phyloP scores from a whole-genome alignment of 2,113 vertebrate genomes.

The Bungarus multicinctus region DNA sequence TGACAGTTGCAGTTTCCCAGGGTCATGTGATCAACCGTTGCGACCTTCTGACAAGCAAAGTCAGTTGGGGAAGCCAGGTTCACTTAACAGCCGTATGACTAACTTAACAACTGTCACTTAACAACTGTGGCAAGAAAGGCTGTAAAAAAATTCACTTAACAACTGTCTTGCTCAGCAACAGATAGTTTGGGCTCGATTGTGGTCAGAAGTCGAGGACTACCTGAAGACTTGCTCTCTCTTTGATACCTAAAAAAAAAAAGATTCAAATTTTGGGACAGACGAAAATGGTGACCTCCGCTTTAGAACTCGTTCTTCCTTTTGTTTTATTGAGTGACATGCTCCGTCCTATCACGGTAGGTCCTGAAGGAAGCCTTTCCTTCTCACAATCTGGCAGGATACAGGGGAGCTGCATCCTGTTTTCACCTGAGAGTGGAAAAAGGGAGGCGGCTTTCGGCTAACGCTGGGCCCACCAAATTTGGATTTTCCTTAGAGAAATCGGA shows the following conservation, averaged over 20 bases:
- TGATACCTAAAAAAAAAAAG: neutral
- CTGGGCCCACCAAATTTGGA: neutral
- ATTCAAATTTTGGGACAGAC: neutral
- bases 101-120: neutral
- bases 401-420: neutral
- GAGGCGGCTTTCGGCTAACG: neutral
- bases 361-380: neutral
- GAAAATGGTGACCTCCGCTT: neutral
- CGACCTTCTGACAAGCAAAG: too few species aligned
- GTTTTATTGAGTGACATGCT: neutral
- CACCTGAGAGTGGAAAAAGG: neutral
- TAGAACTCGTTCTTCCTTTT: neutral
- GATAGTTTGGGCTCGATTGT: neutral
- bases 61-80: too few species aligned
- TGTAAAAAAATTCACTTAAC: neutral
- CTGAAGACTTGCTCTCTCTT: neutral
- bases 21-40: too few species aligned
- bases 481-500: constrained; percentile 26
- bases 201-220: too few species aligned
- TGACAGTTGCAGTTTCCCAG: too few species aligned
- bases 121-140: neutral
- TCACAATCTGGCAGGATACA: neutral
- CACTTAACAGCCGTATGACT: too few species aligned
- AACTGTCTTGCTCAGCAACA: neutral
- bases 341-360: neutral